Conservation (phyloP, 2,113 vertebrate species). For the Charadrius vociferus region DNA sequence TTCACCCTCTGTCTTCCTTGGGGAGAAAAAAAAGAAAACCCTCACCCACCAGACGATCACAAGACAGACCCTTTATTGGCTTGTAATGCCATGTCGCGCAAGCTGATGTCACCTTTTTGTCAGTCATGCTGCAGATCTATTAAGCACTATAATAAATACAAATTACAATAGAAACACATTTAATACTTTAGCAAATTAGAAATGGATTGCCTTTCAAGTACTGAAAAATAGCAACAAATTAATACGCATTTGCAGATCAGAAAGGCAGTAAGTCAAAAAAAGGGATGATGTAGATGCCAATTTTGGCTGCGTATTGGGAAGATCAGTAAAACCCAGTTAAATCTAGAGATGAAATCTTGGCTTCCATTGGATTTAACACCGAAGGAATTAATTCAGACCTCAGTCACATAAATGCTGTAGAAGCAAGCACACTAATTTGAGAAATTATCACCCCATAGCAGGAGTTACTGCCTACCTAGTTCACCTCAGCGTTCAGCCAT, state of each 20-base stretch:
- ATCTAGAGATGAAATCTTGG: neutral
- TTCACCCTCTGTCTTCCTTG: neutral
- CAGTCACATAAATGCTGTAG: neutral
- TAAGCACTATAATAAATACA: slow-evolving; percentile 35
- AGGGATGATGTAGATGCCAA: neutral
- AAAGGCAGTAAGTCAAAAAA: neutral
- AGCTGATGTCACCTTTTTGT: neutral
- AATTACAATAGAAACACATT: slow-evolving; percentile 15
- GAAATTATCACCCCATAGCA: neutral
- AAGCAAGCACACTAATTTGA: neutral
- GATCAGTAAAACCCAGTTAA: neutral
- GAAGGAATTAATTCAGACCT: neutral
- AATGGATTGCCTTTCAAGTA: slow-evolving; percentile 23
- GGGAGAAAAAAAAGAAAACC: neutral
- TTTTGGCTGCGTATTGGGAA: neutral
- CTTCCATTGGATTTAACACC: neutral
- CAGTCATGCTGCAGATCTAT: neutral
- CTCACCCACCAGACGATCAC: neutral
- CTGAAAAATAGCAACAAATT: slow-evolving; percentile 10
- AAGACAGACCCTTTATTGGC: neutral
- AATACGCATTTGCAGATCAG: neutral
- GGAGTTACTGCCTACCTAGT: neutral
- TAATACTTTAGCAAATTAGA: slow-evolving; percentile 21
- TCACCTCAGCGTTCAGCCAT: neutral
- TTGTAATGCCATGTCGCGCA: neutral